Conservation (phyloP, 2,113 vertebrate genomes). For the Macrotus californicus region DNA sequence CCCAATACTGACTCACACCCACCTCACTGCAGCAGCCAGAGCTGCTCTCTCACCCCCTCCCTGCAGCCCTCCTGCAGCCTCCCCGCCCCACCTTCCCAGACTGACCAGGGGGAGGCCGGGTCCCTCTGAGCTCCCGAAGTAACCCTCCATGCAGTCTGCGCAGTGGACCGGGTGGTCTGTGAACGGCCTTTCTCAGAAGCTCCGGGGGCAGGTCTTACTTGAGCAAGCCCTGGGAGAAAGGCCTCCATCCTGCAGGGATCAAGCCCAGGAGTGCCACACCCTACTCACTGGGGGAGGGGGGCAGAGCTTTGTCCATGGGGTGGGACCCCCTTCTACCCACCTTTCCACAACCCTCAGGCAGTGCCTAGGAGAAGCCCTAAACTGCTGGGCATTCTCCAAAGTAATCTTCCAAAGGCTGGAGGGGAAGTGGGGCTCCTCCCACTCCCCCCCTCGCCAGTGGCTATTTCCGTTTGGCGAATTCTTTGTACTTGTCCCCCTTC, state of each 20-base stretch:
- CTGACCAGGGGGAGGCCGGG: not conserved
- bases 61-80: not conserved
- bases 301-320: not conserved
- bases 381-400: not conserved
- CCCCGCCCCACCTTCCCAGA: not conserved
- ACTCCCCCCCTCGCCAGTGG: too few relatives aligned
- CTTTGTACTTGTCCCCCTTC: not conserved
- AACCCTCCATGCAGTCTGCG: rapidly evolving
- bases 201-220: not conserved
- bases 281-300: rapidly evolving
- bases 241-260: not conserved
- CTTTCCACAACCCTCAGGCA: not conserved
- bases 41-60: not conserved
- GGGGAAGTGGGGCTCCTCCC: not conserved
- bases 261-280: not conserved
- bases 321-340: too few relatives aligned
- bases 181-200: not conserved
- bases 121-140: not conserved
- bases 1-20: not conserved
- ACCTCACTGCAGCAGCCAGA: not conserved
- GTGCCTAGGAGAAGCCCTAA: too few relatives aligned
- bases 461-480: not conserved
- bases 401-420: not conserved
- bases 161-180: not conserved
- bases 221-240: too few relatives aligned